Conservation (phyloP, 2,888 invertebrate species). For the Aporophyla nigra region DNA sequence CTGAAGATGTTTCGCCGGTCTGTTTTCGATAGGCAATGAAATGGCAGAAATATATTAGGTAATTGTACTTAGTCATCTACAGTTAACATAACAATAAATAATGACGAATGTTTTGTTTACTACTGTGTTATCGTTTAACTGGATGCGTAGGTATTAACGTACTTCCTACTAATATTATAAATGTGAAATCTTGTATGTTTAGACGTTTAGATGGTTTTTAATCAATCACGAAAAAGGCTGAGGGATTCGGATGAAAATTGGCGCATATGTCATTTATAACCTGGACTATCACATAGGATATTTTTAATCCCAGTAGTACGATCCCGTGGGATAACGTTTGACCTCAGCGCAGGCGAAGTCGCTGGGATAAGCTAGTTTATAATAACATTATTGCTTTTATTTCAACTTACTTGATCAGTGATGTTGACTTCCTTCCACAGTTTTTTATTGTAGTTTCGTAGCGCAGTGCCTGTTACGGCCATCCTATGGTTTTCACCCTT, state of each 20-base stretch:
- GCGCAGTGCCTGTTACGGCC: slow-evolving; percentile 94
- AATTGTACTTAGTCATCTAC: background rate
- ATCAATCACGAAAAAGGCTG: too few species aligned
- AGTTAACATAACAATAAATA: background rate
- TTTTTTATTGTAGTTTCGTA: slow-evolving; percentile 93
- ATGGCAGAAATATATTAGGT: slow-evolving; percentile 3
- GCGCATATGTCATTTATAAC: too few species aligned
- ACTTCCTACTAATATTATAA: too few species aligned
- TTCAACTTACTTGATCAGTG: slow-evolving; percentile 88
- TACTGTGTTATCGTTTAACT: background rate
- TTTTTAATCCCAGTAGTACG: too few species aligned
- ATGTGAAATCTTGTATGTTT: too few species aligned
- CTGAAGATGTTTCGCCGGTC: too few species aligned
- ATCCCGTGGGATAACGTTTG: too few species aligned
- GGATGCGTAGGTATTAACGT: background rate
- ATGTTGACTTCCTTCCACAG: slow-evolving; percentile 93
- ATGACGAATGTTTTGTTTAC: slow-evolving; percentile 14
- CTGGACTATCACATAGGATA: too few species aligned
- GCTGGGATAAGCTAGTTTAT: background rate
- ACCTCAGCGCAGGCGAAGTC: too few species aligned
- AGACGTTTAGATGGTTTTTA: too few species aligned
- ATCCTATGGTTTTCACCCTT: slow-evolving; percentile 91
- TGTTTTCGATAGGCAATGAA: background rate
- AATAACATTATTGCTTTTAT: background rate
- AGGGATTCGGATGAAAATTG: too few species aligned